Evolutionary conservation across 2,797 vertebrate genomes (phyloP), one percentile per base, ranked within the genome.

Genomic region (Nyctalus aviator): DNA sequence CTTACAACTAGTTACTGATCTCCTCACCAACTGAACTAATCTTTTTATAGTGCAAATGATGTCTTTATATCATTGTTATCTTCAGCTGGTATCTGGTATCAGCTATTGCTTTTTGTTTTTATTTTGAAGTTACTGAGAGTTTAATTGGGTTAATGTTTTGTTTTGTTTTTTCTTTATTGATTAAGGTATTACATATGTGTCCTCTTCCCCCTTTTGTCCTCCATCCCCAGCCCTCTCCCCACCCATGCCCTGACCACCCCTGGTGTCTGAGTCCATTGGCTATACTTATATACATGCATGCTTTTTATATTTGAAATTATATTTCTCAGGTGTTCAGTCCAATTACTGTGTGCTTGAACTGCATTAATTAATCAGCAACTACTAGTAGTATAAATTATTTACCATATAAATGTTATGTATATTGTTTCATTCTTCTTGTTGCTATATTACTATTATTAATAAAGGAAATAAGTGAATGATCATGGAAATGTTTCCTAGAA

Each of bases 271-370:
- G 57, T 62, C 27, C 59, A 30, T 62, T 62, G 9, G 27, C 27
- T 62, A 30, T 62, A 27, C 59, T 62, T 62, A 62, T 62, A 62
- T 30, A 13, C 57, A 62, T 30, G 27, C 12, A 30, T 14, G 27
- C 13, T 7, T 84, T 73, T 44, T 75, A 73, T 14, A 83, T 94
- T 86, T 32, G 69, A 69, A 78, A 93, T 76, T 62, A 6, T 79
- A 21, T 27, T 90, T 83, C 27, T 89, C 6, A 50, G 18, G 0
- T 81, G 1, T 76, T 66, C 30, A 71, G 3, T 20, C 3, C 83
- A 88, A 73, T 48, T 57, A 59, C 20, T 46, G 7, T 86, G 21
- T 53, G 25, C 6, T 13, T 90, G 8, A 2, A 62, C 8, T 68
- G 1, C 6, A 68, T 18, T 64, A 93, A 20, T 72, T 59, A 66